A percentile compares a stretch with the other conserved stretches of the same genome.
Conservation (phyloP, 1,140 invertebrate genomes). For the Aphis gossypii region DNA sequence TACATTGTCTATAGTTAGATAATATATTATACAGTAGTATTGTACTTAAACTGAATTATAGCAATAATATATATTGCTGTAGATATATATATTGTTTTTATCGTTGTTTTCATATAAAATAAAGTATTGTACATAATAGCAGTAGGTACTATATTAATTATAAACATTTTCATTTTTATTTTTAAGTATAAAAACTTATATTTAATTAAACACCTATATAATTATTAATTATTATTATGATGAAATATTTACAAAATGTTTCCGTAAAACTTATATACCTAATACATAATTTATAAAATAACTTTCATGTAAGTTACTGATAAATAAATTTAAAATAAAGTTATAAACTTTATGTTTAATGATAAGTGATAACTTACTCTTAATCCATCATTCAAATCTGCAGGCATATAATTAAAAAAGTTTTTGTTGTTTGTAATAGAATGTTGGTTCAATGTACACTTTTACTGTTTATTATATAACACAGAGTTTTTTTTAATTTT, state of each 20-base stretch:
- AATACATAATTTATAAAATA: neutral
- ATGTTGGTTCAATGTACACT: constrained; percentile 7
- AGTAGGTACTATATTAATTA: neutral
- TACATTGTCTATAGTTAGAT: neutral
- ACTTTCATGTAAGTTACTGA: neutral
- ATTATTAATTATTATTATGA: neutral
- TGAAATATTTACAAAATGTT: neutral
- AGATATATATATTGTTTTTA: neutral
- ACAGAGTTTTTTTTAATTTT: constrained; percentile 26
- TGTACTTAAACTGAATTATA: neutral
- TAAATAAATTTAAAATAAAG: constrained; percentile 30
- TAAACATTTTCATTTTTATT: neutral
- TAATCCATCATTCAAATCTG: constrained; percentile 28
- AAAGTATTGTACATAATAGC: too few relatives aligned
- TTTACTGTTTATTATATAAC: constrained; percentile 8
- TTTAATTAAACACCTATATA: neutral
- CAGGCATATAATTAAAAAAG: constrained; percentile 38
- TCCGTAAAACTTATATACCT: neutral
- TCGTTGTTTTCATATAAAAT: neutral
- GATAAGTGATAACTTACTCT: constrained; percentile 20
- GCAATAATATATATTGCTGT: neutral
- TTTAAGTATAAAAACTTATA: neutral
- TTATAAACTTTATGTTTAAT: constrained; percentile 18
- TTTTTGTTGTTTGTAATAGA: constrained; percentile 29
- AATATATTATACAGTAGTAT: neutral